Evolutionary conservation across 2,888 invertebrate species (phyloP), one percentile per base, ranked within the genome.

Genomic region (Trissolcus japonicus): DNA sequence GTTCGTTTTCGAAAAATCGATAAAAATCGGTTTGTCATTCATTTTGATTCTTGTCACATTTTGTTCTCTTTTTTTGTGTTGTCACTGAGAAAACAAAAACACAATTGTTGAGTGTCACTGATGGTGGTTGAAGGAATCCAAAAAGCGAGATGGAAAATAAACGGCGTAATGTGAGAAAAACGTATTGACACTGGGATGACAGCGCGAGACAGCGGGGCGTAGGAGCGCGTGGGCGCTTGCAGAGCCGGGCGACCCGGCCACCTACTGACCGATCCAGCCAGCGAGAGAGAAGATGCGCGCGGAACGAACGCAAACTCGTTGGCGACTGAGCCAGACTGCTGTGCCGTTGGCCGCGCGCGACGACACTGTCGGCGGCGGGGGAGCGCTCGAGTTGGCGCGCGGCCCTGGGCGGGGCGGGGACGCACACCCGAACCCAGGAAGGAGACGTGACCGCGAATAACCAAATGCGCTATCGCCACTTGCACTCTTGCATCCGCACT

Each of bases 251-350:
- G 43, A 78, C 74, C 74, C 78, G 69, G 74, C 78, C 74, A 74
- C 74, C 78, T 74, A 78, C 74, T 78, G 69, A 78, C 78, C 78
- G 78, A 78, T 68, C 60, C 73, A 76, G 65, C 67, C 53, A 68
- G 67, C 68, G 67, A 62, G 51, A 21, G 21, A 54, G 55, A 59
- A 50, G 53, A 63, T 50, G 50, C 54, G 54, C 21, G 35, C 50
- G 55, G 50, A 54, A 41, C 35, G 60, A 14, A 35, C 74, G 66
- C 65, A 60, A 66, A 67, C 57, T 62, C 51, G 19, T 56, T 43
- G 21, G 67, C 67, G 62, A 67, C 67, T 74, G 66, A 17, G 35
- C 51, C 54, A 40, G 63, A 19, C 74, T 29, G 67, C 21, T 67
- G 73, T 61, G 65, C 66, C 61, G 73, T 66, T 60, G 66, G 65